Evolutionary conservation across 2,797 vertebrate species (phyloP).

Genomic region (Halcyon chelicuti): DNA sequence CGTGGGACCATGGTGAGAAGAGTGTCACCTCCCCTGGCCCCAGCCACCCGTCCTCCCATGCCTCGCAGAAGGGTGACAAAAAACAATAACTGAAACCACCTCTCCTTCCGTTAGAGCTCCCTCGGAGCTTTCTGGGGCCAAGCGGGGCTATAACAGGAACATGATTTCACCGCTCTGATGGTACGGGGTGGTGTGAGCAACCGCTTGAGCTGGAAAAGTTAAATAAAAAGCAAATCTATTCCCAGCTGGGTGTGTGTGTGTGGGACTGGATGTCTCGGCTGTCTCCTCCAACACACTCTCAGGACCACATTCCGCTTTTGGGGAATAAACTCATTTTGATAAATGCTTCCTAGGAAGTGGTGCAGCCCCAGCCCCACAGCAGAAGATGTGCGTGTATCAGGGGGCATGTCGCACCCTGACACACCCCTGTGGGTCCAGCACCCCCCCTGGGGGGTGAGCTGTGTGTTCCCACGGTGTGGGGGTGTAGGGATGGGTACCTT

Average conservation of each 20-base stretch:
- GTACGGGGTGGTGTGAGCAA: neutral
- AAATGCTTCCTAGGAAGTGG: neutral
- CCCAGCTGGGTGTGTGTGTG: neutral
- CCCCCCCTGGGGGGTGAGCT: neutral
- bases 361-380: neutral
- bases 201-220: neutral
- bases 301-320: fast-evolving
- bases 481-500: neutral
- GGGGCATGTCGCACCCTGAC: fast-evolving
- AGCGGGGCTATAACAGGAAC: neutral
- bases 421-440: neutral
- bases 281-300: neutral
- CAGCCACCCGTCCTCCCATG: fast-evolving
- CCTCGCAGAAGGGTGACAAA: neutral
- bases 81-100: neutral
- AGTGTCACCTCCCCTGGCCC: neutral
- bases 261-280: neutral
- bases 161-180: neutral
- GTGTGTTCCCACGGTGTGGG: neutral
- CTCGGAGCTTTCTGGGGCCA: neutral
- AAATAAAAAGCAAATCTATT: neutral
- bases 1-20: fast-evolving
- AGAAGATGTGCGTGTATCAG: fast-evolving
- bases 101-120: neutral
- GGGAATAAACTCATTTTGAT: neutral